Conservation (phyloP, 2,888 invertebrate genomes). For the Andrena marginata region DNA sequence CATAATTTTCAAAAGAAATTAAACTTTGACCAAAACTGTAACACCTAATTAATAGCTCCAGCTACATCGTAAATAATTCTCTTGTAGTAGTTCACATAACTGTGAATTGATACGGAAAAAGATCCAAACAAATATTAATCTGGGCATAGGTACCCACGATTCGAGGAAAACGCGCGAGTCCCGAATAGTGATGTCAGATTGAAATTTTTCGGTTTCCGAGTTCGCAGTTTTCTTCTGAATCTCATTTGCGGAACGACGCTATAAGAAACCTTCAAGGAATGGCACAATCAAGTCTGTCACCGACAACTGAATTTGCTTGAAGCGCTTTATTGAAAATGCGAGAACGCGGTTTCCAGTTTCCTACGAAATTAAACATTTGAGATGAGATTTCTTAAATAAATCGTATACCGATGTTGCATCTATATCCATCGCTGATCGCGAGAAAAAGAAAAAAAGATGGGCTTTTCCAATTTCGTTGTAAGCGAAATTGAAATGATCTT, state of each 20-base stretch:
- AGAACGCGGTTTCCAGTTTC: conserved; percentile 20
- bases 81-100: too few species aligned
- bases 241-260: background rate
- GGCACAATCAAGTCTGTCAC: conserved; percentile 14
- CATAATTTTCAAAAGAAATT: too few species aligned
- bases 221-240: background rate
- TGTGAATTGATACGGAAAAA: too few species aligned
- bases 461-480: conserved; percentile 12
- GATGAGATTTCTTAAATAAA: conserved; percentile 23
- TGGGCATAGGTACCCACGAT: too few species aligned
- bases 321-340: background rate
- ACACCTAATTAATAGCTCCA: too few species aligned
- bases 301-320: conserved; percentile 26
- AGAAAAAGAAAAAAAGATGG: background rate
- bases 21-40: too few species aligned
- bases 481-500: conserved; percentile 39
- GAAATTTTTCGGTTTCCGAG: background rate
- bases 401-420: background rate
- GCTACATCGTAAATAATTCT: too few species aligned
- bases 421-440: background rate
- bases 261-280: background rate
- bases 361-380: conserved; percentile 25
- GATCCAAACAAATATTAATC: too few species aligned
- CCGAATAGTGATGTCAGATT: background rate
- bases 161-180: background rate